Conservation (phyloP, 2,113 vertebrate genomes). For the Sylvia atricapilla region DNA sequence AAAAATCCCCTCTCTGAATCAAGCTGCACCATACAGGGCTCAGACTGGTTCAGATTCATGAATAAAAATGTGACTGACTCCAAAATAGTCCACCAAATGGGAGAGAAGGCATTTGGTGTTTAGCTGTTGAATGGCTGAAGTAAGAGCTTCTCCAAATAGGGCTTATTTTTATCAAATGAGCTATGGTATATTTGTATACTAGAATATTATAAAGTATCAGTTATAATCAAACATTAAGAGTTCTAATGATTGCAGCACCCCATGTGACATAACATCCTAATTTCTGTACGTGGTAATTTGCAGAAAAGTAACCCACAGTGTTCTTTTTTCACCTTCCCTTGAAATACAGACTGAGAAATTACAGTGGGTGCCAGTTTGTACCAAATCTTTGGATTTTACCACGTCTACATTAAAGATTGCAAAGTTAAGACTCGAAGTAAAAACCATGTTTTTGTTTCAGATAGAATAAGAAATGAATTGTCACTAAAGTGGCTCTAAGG, state of each 20-base stretch:
- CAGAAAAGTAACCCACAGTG: background rate
- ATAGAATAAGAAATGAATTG: background rate
- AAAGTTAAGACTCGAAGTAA: background rate
- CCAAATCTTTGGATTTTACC: background rate
- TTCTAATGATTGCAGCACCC: background rate
- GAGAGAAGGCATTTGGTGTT: background rate
- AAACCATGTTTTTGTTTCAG: background rate
- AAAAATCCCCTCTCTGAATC: background rate
- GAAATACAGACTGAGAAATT: background rate
- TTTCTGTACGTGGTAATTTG: background rate
- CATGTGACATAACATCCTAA: background rate
- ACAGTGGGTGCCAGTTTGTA: background rate
- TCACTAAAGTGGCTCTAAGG: background rate
- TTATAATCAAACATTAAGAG: slow-evolving; percentile 6
- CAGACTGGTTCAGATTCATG: background rate
- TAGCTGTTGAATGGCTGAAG: slow-evolving; percentile 6
- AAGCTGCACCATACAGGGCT: background rate
- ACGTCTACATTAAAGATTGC: background rate
- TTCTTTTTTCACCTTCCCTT: background rate
- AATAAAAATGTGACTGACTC: background rate
- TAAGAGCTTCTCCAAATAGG: slow-evolving; percentile 3
- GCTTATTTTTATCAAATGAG: background rate
- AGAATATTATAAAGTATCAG: background rate
- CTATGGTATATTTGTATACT: background rate
- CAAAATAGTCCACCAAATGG: background rate